Percentiles rank a stretch among this genome's conserved stretches.
Conservation (phyloP, 2,113 vertebrate genomes). For the Oriolus oriolus region DNA sequence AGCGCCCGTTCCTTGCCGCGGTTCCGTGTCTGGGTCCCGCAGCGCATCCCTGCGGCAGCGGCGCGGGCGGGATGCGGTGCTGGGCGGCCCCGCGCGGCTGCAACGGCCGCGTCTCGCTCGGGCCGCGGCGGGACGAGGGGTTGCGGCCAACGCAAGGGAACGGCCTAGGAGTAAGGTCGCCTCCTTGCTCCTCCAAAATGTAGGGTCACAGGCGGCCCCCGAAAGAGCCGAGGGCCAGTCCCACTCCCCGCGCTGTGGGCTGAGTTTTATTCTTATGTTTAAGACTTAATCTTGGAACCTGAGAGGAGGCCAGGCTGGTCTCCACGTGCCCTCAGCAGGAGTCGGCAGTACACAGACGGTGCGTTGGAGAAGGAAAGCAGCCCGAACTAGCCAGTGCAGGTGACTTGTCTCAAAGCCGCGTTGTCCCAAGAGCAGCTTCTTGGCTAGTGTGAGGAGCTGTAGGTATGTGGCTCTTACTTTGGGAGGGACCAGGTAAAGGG, state of each 20-base stretch:
- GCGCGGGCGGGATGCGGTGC: neutral
- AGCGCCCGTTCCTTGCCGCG: fast-evolving
- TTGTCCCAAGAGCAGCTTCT: too few species aligned
- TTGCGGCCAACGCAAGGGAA: neutral
- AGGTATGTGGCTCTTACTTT: neutral
- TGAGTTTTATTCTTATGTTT: neutral
- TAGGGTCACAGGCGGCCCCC: neutral
- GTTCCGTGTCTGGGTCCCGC: fast-evolving
- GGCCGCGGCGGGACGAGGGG: neutral
- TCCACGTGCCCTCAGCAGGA: neutral
- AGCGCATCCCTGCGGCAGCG: neutral
- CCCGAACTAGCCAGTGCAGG: fast-evolving
- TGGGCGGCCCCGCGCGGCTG: fast-evolving
- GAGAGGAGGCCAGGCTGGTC: neutral
- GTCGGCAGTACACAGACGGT: too few species aligned
- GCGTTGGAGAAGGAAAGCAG: neutral
- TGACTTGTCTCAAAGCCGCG: neutral
- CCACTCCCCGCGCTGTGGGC: too few species aligned
- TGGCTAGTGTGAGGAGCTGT: neutral
- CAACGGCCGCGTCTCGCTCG: neutral
- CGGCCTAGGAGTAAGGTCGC: neutral
- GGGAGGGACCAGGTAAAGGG: neutral
- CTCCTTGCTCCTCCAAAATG: neutral
- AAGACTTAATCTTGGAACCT: too few species aligned
- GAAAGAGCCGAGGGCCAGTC: fast-evolving